phyloP scores from a whole-genome alignment of 2,888 invertebrate genomes.

The Yponomeuta evonymella region DNA sequence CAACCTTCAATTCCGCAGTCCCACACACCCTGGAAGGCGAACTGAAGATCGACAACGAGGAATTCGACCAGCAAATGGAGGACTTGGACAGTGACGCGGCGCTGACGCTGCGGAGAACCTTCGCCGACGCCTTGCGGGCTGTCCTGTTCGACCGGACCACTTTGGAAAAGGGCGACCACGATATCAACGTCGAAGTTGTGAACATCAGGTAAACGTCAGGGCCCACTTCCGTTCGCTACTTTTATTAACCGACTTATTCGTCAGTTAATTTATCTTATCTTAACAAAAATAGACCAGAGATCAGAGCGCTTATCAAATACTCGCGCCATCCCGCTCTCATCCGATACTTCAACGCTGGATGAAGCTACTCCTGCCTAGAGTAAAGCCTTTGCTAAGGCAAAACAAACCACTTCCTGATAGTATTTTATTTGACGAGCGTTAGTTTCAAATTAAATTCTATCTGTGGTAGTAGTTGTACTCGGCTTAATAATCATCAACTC shows the following conservation, averaged over 20 bases:
- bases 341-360: no score
- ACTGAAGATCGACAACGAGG: conserved; percentile 79
- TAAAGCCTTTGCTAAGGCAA: no score
- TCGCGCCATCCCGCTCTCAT: no score
- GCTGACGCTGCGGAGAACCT: conserved; percentile 72
- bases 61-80: conserved; percentile 75
- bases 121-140: conserved; percentile 78
- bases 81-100: conserved; percentile 79
- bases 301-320: no score
- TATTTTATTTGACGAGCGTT: no score
- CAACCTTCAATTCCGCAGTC: conserved; percentile 60
- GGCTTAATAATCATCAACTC: no score
- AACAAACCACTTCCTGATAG: no score
- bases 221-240: not conserved
- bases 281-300: no score
- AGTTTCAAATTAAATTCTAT: no score
- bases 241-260: not conserved
- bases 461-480: no score
- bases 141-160: conserved; percentile 71
- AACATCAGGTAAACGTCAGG: conserved; percentile 69
- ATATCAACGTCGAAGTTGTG: conserved; percentile 77
- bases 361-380: no score
- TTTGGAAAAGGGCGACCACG: conserved; percentile 68
- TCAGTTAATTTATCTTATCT: no score
- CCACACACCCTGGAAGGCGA: conserved; percentile 82